Conservation (phyloP, 1,140 invertebrate species). For the Drosophila nebulosa region DNA sequence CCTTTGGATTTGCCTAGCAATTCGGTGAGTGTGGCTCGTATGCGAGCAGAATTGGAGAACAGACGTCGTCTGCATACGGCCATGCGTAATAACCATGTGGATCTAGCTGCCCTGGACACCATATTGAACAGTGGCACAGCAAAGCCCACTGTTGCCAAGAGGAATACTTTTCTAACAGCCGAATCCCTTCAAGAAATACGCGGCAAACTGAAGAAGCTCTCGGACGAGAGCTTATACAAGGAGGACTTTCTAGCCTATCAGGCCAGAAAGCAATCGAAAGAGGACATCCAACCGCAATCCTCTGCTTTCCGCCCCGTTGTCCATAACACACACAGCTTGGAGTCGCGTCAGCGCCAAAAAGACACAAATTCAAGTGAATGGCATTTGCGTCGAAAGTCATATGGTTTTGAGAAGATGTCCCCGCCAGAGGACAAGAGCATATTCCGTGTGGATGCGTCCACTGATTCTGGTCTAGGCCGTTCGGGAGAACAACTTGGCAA, state of each 20-base stretch:
- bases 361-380: constrained; percentile 83
- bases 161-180: constrained; percentile 83
- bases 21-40: constrained; percentile 82
- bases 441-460: constrained; percentile 85
- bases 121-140: constrained; percentile 77
- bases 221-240: constrained; percentile 79
- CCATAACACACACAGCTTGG: constrained; percentile 83
- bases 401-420: constrained; percentile 87
- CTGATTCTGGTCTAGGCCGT: constrained; percentile 87
- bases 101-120: constrained; percentile 81
- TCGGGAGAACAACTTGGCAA: constrained; percentile 85
- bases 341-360: constrained; percentile 81
- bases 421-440: constrained; percentile 81
- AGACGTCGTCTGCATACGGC: constrained; percentile 81
- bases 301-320: constrained; percentile 62
- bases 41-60: constrained; percentile 82
- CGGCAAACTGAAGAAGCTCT: constrained; percentile 82
- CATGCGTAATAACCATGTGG: constrained; percentile 81
- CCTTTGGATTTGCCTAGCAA: constrained; percentile 83
- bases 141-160: constrained; percentile 50
- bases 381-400: constrained; percentile 87
- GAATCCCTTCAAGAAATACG: constrained; percentile 84
- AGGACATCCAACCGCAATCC: constrained; percentile 12
- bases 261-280: constrained; percentile 66
- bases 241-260: constrained; percentile 66